These are phyloP conservation scores for Chloropsis cyanopogon DNA, from an alignment of 2,113 vertebrate genomes.

Conservation along the genomic window DNA sequence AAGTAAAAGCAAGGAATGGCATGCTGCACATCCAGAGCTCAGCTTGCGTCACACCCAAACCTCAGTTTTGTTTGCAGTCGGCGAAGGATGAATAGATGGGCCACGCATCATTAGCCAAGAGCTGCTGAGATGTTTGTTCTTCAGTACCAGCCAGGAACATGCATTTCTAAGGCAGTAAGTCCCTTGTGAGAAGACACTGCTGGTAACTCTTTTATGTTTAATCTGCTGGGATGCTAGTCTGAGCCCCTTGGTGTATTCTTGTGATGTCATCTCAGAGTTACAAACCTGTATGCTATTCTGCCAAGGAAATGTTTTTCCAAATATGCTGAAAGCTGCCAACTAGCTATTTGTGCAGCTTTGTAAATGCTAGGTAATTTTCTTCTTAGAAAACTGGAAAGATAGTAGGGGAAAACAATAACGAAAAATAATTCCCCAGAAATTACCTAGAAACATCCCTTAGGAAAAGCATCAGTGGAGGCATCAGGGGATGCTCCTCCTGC, in stretches of 20 bases:
- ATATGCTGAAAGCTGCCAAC: constrained; percentile 16
- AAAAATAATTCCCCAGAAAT: not conserved
- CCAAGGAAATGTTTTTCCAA: constrained; percentile 26
- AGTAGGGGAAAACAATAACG: not conserved
- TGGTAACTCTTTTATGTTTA: not conserved
- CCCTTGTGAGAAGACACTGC: not conserved
- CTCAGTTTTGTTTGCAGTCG: not conserved
- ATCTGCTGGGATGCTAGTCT: not conserved
- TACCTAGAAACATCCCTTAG: not conserved
- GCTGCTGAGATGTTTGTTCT: not conserved
- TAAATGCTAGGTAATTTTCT: constrained; percentile 48
- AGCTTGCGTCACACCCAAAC: not conserved
- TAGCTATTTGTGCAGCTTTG: constrained; percentile 26
- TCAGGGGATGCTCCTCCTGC: not conserved
- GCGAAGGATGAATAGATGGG: not conserved
- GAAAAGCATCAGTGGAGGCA: not conserved
- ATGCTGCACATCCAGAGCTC: not conserved
- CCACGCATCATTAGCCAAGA: not conserved
- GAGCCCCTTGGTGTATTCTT: not conserved
- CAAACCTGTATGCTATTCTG: not conserved
- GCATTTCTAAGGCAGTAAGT: not conserved
- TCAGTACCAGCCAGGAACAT: not conserved
- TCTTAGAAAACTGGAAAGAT: not conserved
- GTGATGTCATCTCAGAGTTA: not conserved
- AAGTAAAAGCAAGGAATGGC: not conserved